A percentile compares a stretch with the other conserved stretches of the same genome.
Evolutionary conservation across 2,888 invertebrate species (phyloP).

Genomic region (Lobophora halterata): DNA sequence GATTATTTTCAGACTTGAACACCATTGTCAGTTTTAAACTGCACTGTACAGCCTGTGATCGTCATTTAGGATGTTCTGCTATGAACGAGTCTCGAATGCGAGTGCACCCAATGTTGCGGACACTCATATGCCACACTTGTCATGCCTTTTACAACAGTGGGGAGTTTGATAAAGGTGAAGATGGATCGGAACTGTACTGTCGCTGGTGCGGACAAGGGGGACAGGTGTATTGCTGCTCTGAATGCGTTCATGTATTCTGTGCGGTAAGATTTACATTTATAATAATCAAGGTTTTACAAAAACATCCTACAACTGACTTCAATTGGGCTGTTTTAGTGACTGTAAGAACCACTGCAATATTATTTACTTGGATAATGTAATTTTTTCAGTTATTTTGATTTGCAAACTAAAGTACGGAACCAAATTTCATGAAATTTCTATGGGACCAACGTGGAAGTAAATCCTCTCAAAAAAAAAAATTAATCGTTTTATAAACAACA

Average conservation of each 20-base stretch:
- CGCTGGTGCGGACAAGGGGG: conserved; percentile 92
- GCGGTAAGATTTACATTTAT: conserved; percentile 80
- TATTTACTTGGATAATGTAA: no score
- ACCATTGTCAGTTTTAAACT: conserved; percentile 80
- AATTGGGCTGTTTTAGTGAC: no score
- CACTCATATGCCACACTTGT: conserved; percentile 86
- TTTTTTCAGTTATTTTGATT: no score
- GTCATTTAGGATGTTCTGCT: conserved; percentile 87
- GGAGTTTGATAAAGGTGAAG: conserved; percentile 90
- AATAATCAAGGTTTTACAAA: no score
- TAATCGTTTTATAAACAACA: no score
- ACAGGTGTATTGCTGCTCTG: conserved; percentile 89
- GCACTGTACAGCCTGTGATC: conserved; percentile 88
- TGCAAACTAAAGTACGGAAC: no score
- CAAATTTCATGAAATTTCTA: no score
- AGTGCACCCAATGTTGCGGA: conserved; percentile 87
- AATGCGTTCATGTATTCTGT: conserved; percentile 87
- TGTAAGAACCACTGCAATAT: no score
- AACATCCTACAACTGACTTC: no score
- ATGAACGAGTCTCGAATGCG: conserved; percentile 83
- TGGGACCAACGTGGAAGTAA: no score
- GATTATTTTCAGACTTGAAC: conserved; percentile 75
- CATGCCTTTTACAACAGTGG: conserved; percentile 90
- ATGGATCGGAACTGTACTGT: conserved; percentile 90
- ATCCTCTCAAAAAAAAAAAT: no score